Conservation (phyloP, 2,888 invertebrate genomes). For the Eudasyphora cyanicolor region DNA sequence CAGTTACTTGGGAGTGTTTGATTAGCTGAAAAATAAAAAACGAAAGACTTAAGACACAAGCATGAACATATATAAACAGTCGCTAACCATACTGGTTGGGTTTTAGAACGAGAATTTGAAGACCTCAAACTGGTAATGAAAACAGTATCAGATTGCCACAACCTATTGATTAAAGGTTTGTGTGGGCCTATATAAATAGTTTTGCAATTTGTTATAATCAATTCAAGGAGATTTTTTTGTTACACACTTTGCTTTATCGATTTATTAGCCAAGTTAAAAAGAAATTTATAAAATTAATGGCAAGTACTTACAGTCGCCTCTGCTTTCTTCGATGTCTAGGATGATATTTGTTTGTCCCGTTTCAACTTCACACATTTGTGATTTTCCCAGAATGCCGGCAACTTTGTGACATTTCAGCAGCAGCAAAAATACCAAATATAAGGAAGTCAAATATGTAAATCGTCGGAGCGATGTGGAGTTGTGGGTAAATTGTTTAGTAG, state of each 20-base stretch:
- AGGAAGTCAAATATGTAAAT: conserved; percentile 59
- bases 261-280: conserved; percentile 8
- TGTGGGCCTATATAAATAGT: too few species aligned
- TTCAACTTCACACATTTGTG: conserved; percentile 88
- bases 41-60: conserved; percentile 39
- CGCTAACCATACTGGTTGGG: neutral
- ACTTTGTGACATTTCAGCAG: conserved; percentile 70
- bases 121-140: neutral
- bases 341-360: conserved; percentile 93
- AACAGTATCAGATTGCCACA: neutral
- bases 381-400: conserved; percentile 76
- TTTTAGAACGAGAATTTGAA: conserved; percentile 27
- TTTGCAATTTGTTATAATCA: too few species aligned
- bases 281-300: neutral
- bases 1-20: conserved; percentile 1
- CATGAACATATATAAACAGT: too few species aligned
- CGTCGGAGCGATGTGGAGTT: conserved; percentile 44
- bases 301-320: conserved; percentile 88
- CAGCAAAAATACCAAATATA: conserved; percentile 65
- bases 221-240: too few species aligned
- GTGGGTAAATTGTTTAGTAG: neutral
- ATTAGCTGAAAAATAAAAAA: neutral
- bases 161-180: neutral
- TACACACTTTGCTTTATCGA: too few species aligned
- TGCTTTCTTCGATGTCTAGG: conserved; percentile 93